A percentile compares a stretch with the other conserved stretches of the same genome.
phyloP scores from a whole-genome alignment of 2,797 vertebrate species.

The Channallabes apus region DNA sequence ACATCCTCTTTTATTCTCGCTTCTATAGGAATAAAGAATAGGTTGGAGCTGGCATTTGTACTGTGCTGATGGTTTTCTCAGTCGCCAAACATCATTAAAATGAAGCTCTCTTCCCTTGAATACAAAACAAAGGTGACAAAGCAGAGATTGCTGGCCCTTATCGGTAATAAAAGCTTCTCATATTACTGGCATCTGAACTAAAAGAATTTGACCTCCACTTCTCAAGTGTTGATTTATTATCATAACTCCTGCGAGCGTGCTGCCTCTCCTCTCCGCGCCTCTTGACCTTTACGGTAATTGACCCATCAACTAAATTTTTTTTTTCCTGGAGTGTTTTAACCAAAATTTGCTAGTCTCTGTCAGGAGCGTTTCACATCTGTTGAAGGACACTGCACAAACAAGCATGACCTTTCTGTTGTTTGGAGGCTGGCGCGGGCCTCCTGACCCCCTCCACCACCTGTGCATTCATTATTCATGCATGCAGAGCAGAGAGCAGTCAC shows the following conservation, averaged over 20 bases:
- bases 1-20: conserved; percentile 69
- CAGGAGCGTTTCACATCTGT: conserved; percentile 80
- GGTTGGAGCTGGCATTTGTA: conserved; percentile 52
- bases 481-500: conserved; percentile 69
- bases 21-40: conserved; percentile 49
- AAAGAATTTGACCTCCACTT: conserved; percentile 64
- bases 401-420: conserved; percentile 79
- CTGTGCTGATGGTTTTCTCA: conserved; percentile 35
- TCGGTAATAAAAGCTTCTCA: conserved; percentile 56
- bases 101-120: conserved; percentile 48
- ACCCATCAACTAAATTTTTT: conserved; percentile 81
- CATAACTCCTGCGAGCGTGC: conserved; percentile 56
- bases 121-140: conserved; percentile 55
- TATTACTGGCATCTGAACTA: conserved; percentile 62
- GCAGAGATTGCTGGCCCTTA: conserved; percentile 50
- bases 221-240: conserved; percentile 66
- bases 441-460: conserved; percentile 75
- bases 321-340: conserved; percentile 60
- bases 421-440: conserved; percentile 61
- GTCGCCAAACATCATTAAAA: conserved; percentile 58
- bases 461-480: conserved; percentile 82
- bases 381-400: conserved; percentile 79
- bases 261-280: conserved; percentile 40
- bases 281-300: conserved; percentile 81
- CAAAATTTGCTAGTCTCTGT: conserved; percentile 73